Evolutionary conservation across 2,797 vertebrate species (phyloP).

Genomic region (Megaceryle alcyon): DNA sequence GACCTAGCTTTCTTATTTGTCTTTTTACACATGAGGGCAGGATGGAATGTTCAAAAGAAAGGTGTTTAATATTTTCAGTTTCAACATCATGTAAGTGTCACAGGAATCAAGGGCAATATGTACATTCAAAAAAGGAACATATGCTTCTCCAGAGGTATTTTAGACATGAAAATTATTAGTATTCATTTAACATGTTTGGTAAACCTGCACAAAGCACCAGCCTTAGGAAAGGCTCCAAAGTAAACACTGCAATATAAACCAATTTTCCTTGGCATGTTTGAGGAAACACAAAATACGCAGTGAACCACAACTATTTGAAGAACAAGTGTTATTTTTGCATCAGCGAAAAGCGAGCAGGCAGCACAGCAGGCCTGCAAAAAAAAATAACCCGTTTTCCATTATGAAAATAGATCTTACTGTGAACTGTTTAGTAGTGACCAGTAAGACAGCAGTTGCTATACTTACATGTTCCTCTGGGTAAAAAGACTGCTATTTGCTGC

Average conservation of each 20-base stretch:
- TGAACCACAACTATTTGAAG: neutral
- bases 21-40: neutral
- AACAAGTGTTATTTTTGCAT: neutral
- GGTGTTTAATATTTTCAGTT: neutral
- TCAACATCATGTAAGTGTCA: neutral
- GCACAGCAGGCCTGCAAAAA: neutral
- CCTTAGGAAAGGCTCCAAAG: constrained; percentile 19
- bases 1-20: neutral
- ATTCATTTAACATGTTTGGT: neutral
- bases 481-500: constrained; percentile 99
- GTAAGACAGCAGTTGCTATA: constrained; percentile 20
- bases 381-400: neutral
- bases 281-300: neutral
- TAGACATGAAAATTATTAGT: neutral
- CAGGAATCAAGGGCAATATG: neutral
- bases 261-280: neutral
- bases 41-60: neutral
- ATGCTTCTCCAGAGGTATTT: neutral
- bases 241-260: neutral
- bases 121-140: neutral
- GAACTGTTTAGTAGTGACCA: neutral
- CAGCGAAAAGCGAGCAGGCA: constrained; percentile 18
- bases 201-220: constrained; percentile 7
- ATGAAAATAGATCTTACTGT: neutral
- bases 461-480: constrained; percentile 99